Conservation (phyloP, 2,113 vertebrate species). For the Ophiodon elongatus region DNA sequence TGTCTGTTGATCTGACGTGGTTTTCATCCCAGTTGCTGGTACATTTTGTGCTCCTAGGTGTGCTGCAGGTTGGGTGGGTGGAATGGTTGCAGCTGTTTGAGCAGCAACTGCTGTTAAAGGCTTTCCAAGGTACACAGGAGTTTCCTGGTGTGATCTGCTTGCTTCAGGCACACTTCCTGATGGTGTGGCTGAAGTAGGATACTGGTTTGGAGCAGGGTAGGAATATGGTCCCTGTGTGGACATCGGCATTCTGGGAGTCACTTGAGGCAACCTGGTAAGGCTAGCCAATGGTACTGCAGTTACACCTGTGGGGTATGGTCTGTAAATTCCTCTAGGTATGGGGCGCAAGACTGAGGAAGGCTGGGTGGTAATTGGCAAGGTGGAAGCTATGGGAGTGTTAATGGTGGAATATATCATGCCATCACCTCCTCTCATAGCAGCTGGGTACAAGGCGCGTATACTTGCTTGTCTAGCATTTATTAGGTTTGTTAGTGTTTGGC, state of each 20-base stretch:
- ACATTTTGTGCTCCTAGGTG: constrained; percentile 61
- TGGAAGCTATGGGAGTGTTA: constrained; percentile 97
- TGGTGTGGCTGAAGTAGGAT: constrained; percentile 77
- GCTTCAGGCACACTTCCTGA: constrained; percentile 66
- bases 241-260: constrained; percentile 90
- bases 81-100: constrained; percentile 65
- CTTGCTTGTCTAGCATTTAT: constrained; percentile 87
- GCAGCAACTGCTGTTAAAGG: constrained; percentile 74
- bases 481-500: constrained; percentile 88
- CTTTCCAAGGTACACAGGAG: constrained; percentile 93
- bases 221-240: constrained; percentile 88
- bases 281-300: constrained; percentile 92
- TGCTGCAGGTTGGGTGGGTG: constrained; percentile 61
- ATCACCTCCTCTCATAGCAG: constrained; percentile 92
- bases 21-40: constrained; percentile 61
- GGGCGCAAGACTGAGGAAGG: constrained; percentile 91
- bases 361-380: constrained; percentile 98
- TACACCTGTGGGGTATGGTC: constrained; percentile 88
- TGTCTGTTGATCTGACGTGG: constrained; percentile 72
- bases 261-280: constrained; percentile 90
- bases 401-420: constrained; percentile 99
- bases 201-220: constrained; percentile 86
- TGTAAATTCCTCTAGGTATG: constrained; percentile 91
- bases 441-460: constrained; percentile 91
- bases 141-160: constrained; percentile 84